Evolutionary conservation across 2,888 invertebrate species (phyloP).

Genomic region (Pristionchus maxplancki): DNA sequence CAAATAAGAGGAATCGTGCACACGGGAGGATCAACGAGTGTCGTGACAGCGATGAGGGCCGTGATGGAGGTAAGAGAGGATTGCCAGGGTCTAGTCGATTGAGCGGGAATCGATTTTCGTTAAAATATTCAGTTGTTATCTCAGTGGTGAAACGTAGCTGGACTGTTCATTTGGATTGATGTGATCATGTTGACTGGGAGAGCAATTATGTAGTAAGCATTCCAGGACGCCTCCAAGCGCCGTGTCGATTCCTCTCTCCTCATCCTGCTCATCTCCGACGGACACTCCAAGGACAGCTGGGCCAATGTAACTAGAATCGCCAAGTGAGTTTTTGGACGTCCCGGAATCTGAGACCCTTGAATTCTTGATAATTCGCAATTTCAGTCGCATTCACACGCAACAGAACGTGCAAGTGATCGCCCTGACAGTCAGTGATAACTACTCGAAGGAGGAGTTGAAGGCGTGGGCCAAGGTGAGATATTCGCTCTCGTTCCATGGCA

Average conservation of each 20-base stretch:
- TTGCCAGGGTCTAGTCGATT: neutral
- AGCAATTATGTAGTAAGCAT: neutral
- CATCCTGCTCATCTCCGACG: constrained; percentile 62
- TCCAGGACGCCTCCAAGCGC: constrained; percentile 35
- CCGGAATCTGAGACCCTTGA: no score
- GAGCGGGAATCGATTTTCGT: no score
- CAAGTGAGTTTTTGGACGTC: no score
- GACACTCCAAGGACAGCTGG: constrained; percentile 62
- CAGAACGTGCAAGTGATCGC: constrained; percentile 46
- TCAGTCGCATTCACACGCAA: neutral
- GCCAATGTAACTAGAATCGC: constrained; percentile 56
- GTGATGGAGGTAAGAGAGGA: constrained; percentile 49
- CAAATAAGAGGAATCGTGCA: constrained; percentile 58
- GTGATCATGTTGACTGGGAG: no score
- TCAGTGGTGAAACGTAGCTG: neutral
- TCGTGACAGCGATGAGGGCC: constrained; percentile 57
- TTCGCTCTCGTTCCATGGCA: no score
- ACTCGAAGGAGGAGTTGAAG: constrained; percentile 51
- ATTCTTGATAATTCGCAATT: neutral
- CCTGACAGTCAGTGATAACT: constrained; percentile 51
- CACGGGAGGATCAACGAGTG: constrained; percentile 62
- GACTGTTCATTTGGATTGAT: no score
- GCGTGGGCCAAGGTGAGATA: neutral
- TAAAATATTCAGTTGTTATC: no score
- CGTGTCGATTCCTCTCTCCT: constrained; percentile 59